Percentiles rank a stretch among this genome's conserved stretches.
These are phyloP conservation scores for Mycogona germanica DNA, from an alignment of 2,888 invertebrate genomes.

Conservation along the genomic window DNA sequence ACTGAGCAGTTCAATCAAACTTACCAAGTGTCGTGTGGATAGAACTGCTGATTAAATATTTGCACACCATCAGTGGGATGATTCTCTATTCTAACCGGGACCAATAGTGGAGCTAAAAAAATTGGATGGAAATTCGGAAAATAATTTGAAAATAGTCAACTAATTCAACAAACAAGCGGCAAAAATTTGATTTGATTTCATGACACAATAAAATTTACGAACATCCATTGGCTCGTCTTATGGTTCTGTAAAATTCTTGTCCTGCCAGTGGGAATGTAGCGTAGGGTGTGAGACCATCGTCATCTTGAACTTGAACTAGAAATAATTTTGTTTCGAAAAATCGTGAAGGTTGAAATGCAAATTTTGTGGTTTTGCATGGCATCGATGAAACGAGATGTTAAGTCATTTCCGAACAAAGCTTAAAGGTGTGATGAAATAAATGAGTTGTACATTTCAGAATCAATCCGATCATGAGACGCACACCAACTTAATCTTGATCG, in stretches of 20 bases:
- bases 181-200: background rate
- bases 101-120: conserved; percentile 2
- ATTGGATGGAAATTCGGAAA: no score
- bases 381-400: no score
- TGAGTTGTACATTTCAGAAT: no score
- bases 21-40: conserved; percentile 1
- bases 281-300: conserved; percentile 9
- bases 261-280: conserved; percentile 8
- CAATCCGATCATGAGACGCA: no score
- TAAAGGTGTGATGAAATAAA: no score
- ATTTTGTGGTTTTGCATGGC: background rate
- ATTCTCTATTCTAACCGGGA: background rate
- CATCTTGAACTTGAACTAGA: background rate
- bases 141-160: background rate
- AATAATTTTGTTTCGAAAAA: background rate
- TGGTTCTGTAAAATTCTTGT: background rate
- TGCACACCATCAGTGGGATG: background rate
- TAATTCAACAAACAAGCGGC: background rate
- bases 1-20: background rate
- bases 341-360: background rate
- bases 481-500: background rate
- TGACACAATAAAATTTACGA: background rate
- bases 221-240: background rate
- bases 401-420: no score
- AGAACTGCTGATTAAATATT: conserved; percentile 3